Conservation (phyloP, 1,140 invertebrate species). For the Cepaea nemoralis region DNA sequence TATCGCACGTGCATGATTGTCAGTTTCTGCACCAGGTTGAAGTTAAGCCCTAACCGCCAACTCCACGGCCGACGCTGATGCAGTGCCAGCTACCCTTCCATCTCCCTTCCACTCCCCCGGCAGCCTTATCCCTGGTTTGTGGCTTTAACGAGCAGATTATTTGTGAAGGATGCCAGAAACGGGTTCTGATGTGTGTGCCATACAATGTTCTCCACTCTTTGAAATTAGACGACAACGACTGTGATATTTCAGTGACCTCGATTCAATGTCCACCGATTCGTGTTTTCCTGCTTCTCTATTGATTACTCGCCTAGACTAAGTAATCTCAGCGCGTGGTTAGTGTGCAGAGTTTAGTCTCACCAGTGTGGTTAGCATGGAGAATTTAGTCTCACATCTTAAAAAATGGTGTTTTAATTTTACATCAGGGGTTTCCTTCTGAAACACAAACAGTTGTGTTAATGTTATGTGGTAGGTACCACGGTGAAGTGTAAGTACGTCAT, state of each 20-base stretch:
- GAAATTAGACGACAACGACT: neutral
- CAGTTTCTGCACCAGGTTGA: neutral
- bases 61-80: conserved; percentile 1
- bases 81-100: neutral
- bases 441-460: too few species aligned
- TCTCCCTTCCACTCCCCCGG: neutral
- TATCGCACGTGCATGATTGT: neutral
- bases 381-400: too few species aligned
- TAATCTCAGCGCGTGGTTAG: too few species aligned
- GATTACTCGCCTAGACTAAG: too few species aligned
- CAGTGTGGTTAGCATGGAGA: too few species aligned
- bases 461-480: too few species aligned
- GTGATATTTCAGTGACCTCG: neutral
- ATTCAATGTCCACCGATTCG: neutral
- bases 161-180: neutral
- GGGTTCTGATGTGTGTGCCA: neutral
- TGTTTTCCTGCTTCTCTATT: too few species aligned
- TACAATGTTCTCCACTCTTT: neutral
- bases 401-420: too few species aligned
- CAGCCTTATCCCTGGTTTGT: neutral
- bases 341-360: too few species aligned
- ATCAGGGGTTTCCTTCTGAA: too few species aligned
- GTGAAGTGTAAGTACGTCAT: too few species aligned
- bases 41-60: neutral
- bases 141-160: neutral